Conservation (phyloP, 2,113 vertebrate species). For the Elephas maximus region DNA sequence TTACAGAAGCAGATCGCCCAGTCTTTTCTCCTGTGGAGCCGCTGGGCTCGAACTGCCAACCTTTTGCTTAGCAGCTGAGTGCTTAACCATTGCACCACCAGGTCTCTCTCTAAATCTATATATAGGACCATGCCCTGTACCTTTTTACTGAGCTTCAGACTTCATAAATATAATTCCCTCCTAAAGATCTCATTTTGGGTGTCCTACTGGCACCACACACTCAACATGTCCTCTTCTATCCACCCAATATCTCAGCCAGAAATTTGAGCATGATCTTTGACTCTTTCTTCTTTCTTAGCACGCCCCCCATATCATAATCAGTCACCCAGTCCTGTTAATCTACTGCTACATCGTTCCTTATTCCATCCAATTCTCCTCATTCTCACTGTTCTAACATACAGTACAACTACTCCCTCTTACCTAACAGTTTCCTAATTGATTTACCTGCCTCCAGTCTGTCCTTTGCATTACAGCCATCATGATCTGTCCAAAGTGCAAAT, state of each 20-base stretch:
- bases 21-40: too few species aligned
- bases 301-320: background rate
- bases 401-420: background rate
- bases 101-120: too few species aligned
- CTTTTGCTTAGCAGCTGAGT: too few species aligned
- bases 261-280: background rate
- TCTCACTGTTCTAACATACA: rapidly evolving
- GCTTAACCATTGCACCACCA: too few species aligned
- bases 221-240: background rate
- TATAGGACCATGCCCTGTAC: background rate
- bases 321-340: background rate
- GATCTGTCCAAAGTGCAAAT: background rate
- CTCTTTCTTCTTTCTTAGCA: background rate
- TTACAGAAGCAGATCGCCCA: too few species aligned
- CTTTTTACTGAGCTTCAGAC: background rate
- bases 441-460: background rate
- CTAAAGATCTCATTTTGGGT: background rate
- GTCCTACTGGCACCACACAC: background rate
- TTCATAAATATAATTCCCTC: background rate
- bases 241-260: background rate
- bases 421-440: background rate
- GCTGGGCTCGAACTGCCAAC: too few species aligned
- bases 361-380: background rate
- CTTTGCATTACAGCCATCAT: background rate
- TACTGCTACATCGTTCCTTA: background rate